A percentile compares a stretch with the other conserved stretches of the same genome.
Evolutionary conservation across 1,140 invertebrate genomes (phyloP).

Genomic region (Bombus cullumanus): DNA sequence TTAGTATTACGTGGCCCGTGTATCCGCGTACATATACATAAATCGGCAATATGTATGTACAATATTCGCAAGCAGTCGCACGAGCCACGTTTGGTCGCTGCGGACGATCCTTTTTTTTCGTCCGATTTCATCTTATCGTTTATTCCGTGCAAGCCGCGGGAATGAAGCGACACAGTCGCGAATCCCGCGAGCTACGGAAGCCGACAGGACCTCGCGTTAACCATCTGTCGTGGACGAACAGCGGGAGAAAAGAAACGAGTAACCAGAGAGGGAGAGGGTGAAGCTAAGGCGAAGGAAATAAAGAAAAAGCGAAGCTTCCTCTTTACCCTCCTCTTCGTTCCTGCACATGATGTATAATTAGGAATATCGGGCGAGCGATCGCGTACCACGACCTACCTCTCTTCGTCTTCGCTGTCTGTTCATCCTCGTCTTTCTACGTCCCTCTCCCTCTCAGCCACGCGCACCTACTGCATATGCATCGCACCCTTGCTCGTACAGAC

Average conservation of each 20-base stretch:
- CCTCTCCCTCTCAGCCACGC: slow-evolving; percentile 7
- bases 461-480: slow-evolving; percentile 5
- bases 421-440: not conserved
- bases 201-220: slow-evolving; percentile 1
- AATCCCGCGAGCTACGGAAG: not conserved
- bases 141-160: not conserved
- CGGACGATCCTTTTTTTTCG: slow-evolving; percentile 4
- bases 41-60: slow-evolving; percentile 52
- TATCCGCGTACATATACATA: slow-evolving; percentile 36
- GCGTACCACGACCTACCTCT: not conserved
- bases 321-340: too few species aligned
- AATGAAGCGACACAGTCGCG: not conserved
- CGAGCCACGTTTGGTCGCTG: slow-evolving; percentile 25
- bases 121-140: not conserved
- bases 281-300: not conserved
- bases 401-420: not conserved
- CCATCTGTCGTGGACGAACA: slow-evolving; percentile 13
- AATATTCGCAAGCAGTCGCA: slow-evolving; percentile 3
- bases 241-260: slow-evolving; percentile 40
- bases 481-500: not conserved
- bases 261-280: not conserved
- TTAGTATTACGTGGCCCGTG: slow-evolving; percentile 8
- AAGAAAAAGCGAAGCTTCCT: not conserved
- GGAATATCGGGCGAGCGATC: not conserved
- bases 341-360: not conserved